Conservation (phyloP, 2,888 invertebrate genomes). For the Sinhomidia bicolor region DNA sequence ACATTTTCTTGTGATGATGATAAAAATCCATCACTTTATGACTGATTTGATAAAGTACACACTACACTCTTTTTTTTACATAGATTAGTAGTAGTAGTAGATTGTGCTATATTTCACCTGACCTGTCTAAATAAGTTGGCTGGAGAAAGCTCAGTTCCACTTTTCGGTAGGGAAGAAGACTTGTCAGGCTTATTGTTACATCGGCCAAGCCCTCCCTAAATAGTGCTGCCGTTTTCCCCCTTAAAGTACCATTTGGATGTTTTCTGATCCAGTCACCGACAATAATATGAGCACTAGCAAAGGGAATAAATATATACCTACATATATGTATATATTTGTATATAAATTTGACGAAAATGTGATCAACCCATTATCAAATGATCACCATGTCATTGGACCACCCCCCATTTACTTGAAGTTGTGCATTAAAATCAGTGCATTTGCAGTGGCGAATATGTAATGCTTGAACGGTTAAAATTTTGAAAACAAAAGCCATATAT, state of each 20-base stretch:
- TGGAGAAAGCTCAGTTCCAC: conserved; percentile 64
- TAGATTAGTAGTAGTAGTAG: too few species aligned
- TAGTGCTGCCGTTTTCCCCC: conserved; percentile 48
- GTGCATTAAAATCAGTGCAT: too few species aligned
- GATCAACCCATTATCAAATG: too few species aligned
- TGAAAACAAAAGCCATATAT: too few species aligned
- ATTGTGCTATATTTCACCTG: too few species aligned
- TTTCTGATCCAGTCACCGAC: conserved; percentile 54
- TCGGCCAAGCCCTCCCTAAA: conserved; percentile 51
- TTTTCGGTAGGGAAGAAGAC: conserved; percentile 48
- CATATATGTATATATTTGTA: too few species aligned
- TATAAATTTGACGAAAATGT: too few species aligned
- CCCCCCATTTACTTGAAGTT: too few species aligned
- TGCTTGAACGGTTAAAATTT: too few species aligned
- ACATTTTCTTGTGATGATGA: not conserved
- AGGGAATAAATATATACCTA: not conserved
- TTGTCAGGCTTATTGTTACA: conserved; percentile 52
- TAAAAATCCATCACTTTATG: not conserved
- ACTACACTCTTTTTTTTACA: not conserved
- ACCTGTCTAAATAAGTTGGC: conserved; percentile 66
- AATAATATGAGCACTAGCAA: not conserved
- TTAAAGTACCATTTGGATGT: conserved; percentile 44
- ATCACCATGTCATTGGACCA: too few species aligned
- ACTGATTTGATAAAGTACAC: not conserved
- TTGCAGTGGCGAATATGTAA: too few species aligned